A percentile compares a stretch with the other conserved stretches of the same genome.
Evolutionary conservation across 2,888 invertebrate genomes (phyloP).

Genomic region (Craniophora ligustri): DNA sequence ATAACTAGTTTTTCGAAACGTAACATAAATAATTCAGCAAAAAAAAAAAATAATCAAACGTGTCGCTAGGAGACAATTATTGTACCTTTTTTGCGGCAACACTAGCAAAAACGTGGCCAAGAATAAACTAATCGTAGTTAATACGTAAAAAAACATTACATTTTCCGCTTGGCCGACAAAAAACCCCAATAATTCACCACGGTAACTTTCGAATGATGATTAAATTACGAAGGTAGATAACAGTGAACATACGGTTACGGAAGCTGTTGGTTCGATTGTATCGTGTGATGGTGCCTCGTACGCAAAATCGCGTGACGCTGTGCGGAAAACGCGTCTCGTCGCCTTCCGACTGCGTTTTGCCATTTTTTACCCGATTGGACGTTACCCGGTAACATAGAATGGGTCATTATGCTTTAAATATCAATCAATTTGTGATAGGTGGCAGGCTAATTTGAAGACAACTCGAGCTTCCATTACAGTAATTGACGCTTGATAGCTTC

Average conservation of each 20-base stretch:
- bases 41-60: constrained; percentile 7
- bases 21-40: not conserved
- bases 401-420: constrained; percentile 42
- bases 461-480: too few species aligned
- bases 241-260: constrained; percentile 66
- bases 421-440: constrained; percentile 30
- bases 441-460: constrained; percentile 1
- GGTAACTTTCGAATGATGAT: constrained; percentile 64
- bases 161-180: constrained; percentile 45
- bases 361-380: constrained; percentile 25
- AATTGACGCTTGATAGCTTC: too few species aligned
- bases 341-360: constrained; percentile 51
- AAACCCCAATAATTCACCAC: constrained; percentile 51
- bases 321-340: constrained; percentile 52
- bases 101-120: constrained; percentile 11
- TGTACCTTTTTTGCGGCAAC: not conserved
- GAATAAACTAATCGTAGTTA: constrained; percentile 4
- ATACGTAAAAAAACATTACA: constrained; percentile 9
- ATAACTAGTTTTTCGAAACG: not conserved
- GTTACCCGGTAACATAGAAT: constrained; percentile 37
- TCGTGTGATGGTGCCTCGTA: constrained; percentile 29
- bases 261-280: constrained; percentile 55
- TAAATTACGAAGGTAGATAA: constrained; percentile 59
- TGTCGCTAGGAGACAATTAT: not conserved
- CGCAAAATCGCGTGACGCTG: constrained; percentile 55